Conservation (phyloP, 64 coral and sea anemone genomes). For the Anthopleura sola region DNA sequence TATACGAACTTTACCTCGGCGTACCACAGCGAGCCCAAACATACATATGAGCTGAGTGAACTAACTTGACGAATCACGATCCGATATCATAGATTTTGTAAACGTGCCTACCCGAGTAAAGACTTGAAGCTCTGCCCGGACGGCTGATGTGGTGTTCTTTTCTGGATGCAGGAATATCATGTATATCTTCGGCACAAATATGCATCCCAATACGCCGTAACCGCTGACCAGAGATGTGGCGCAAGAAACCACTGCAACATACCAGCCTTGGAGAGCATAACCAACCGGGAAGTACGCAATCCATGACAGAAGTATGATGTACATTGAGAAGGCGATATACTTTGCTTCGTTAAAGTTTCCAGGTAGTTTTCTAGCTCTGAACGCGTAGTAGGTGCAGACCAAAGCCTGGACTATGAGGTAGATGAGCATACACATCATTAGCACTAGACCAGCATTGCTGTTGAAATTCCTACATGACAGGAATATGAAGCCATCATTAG, state of each 20-base stretch:
- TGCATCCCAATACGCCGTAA: slow-evolving; percentile 56
- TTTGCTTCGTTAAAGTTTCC: slow-evolving; percentile 79
- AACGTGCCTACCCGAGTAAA: slow-evolving; percentile 10
- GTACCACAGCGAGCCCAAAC: neutral
- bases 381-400: slow-evolving; percentile 57
- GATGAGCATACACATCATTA: slow-evolving; percentile 24
- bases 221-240: slow-evolving; percentile 57
- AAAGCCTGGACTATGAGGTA: slow-evolving; percentile 17
- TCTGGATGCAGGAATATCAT: slow-evolving; percentile 55
- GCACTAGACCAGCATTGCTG: slow-evolving; percentile 2
- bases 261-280: slow-evolving; percentile 43
- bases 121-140: slow-evolving; percentile 32
- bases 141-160: slow-evolving; percentile 52
- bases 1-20: neutral
- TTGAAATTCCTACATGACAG: slow-evolving; percentile 35
- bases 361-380: slow-evolving; percentile 60
- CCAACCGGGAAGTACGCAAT: slow-evolving; percentile 62
- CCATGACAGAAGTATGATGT: slow-evolving; percentile 59
- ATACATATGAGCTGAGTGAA: neutral
- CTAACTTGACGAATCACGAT: neutral
- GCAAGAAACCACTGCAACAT: slow-evolving; percentile 63
- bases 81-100: neutral
- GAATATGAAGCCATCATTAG: slow-evolving; percentile 42
- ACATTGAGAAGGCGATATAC: slow-evolving; percentile 79
- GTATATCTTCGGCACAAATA: slow-evolving; percentile 69